Conservation (phyloP, 2,113 vertebrate genomes). For the Kryptolebias marmoratus region DNA sequence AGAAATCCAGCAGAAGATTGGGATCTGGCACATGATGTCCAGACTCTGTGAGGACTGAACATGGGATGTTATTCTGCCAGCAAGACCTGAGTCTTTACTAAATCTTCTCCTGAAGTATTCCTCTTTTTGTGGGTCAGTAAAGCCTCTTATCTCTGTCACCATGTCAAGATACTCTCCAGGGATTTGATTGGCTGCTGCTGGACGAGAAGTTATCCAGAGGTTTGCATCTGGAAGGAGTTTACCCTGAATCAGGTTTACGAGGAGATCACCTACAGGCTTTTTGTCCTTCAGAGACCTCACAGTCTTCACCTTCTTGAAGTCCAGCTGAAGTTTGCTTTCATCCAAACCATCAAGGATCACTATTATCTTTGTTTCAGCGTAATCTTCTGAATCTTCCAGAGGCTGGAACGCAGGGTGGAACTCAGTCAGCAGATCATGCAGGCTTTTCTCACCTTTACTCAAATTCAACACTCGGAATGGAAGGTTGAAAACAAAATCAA, state of each 20-base stretch:
- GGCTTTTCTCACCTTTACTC: slow-evolving; percentile 12
- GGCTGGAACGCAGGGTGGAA: slow-evolving; percentile 1
- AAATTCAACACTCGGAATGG: slow-evolving; percentile 60
- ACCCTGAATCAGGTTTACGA: slow-evolving; percentile 55
- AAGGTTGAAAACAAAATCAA: slow-evolving; percentile 57
- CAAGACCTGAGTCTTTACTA: fast-evolving
- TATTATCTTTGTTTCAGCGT: background rate
- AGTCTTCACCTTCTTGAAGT: slow-evolving; percentile 9
- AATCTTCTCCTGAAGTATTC: slow-evolving; percentile 59
- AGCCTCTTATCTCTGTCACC: slow-evolving; percentile 29
- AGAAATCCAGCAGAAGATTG: slow-evolving; percentile 69
- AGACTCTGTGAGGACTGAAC: slow-evolving; percentile 53
- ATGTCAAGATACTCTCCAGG: slow-evolving; percentile 27
- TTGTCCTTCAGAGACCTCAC: slow-evolving; percentile 30
- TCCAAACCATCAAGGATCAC: slow-evolving; percentile 70
- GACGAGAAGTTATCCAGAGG: slow-evolving; percentile 60
- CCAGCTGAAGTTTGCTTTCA: slow-evolving; percentile 54
- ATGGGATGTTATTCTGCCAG: slow-evolving; percentile 28
- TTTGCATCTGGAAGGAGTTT: slow-evolving; percentile 51
- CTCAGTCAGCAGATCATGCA: slow-evolving; percentile 40
- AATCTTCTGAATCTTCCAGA: slow-evolving; percentile 2
- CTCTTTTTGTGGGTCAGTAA: slow-evolving; percentile 54
- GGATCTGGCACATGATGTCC: slow-evolving; percentile 65
- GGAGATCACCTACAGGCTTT: slow-evolving; percentile 30
- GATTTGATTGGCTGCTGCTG: slow-evolving; percentile 53